Base-by-base conservation (phyloP, 2,113 vertebrate genomes). In the Spilogale gracilis region DNA sequence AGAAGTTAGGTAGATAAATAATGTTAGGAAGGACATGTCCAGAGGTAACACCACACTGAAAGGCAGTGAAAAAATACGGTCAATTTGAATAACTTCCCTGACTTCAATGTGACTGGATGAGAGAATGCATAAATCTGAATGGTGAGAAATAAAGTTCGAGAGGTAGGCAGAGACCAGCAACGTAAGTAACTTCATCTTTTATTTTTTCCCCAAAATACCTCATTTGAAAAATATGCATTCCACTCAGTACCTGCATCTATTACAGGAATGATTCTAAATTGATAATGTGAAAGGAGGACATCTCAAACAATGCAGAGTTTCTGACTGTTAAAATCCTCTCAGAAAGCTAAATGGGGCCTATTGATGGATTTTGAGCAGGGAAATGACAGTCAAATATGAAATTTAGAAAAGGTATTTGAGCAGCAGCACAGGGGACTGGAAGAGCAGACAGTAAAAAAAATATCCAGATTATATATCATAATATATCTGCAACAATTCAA, bases 91-190 rank as follows among this genome's bases (percentile, higher is more conserved):
- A 95, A 69, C 45, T 71, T 73, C 16, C 30, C 43, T 56, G 93
- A 95, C 5, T 96, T 94, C 71, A 52, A 6, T 89, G 67, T 71
- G 25, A 69, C 50, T 88, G 11, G 45, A 82, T 91, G 9, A 90
- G 95, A 92, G 27, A 71, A 81, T 71, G 23, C n/a, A 48, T 71
- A 85, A 93, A 74, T 85, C 48, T 69, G 30, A 61, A 76, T 50
- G 20, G 4, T 89, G 61, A 89, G 0, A 81, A 95, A 67, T 74
- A 93, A 94, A 95, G 21, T 65, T 92, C 23, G 50, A 81, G 21
- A 89, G 6, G 12, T 65, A 69, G 52, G 25, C 23, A 69, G 45
- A 93, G 9, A 23, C 6, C 74, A 61, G 38, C 16, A 74, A 48
- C 67, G 60, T 69, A 17, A 79, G 23, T 52, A 65, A 92, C 38